These are phyloP conservation scores for Pteromalus puparum DNA, from an alignment of 1,140 invertebrate species.

Conservation along the genomic window DNA sequence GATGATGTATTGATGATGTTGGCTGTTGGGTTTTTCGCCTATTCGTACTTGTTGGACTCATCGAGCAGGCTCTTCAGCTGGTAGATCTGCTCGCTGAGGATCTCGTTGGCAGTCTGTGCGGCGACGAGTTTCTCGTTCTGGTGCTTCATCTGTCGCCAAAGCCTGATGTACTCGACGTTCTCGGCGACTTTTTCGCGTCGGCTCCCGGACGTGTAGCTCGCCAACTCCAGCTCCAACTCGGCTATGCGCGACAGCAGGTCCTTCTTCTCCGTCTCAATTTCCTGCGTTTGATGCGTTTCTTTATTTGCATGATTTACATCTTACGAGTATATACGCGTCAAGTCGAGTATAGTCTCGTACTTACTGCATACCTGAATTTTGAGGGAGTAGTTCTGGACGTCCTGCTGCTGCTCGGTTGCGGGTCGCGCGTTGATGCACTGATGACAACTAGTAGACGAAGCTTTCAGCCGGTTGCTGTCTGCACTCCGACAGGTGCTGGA, in stretches of 20 bases:
- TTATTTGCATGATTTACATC: no score
- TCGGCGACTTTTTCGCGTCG: conserved; percentile 68
- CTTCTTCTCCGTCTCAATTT: conserved; percentile 65
- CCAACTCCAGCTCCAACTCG: conserved; percentile 66
- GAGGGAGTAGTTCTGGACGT: conserved; percentile 55
- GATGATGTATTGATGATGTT: no score
- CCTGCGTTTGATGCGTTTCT: conserved; percentile 60
- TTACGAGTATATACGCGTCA: no score
- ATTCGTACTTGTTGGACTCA: conserved; percentile 62
- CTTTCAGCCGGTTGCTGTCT: conserved; percentile 63
- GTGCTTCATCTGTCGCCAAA: conserved; percentile 70
- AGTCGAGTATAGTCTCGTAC: no score
- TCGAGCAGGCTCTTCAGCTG: conserved; percentile 63
- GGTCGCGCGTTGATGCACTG: conserved; percentile 53
- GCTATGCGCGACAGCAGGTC: conserved; percentile 62
- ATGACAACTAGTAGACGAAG: conserved; percentile 52
- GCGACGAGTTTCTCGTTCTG: conserved; percentile 65
- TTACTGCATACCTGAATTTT: conserved; percentile 70
- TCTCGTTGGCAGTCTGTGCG: conserved; percentile 60
- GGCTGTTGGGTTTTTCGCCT: background rate
- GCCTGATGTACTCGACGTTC: conserved; percentile 69
- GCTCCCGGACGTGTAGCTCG: conserved; percentile 52
- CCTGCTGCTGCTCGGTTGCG: conserved; percentile 57
- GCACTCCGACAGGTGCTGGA: conserved; percentile 70
- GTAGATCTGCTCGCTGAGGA: conserved; percentile 60